Evolutionary conservation across 2,797 vertebrate species (phyloP), one percentile per base, ranked within the genome.

Genomic region (Podargus strigoides): DNA sequence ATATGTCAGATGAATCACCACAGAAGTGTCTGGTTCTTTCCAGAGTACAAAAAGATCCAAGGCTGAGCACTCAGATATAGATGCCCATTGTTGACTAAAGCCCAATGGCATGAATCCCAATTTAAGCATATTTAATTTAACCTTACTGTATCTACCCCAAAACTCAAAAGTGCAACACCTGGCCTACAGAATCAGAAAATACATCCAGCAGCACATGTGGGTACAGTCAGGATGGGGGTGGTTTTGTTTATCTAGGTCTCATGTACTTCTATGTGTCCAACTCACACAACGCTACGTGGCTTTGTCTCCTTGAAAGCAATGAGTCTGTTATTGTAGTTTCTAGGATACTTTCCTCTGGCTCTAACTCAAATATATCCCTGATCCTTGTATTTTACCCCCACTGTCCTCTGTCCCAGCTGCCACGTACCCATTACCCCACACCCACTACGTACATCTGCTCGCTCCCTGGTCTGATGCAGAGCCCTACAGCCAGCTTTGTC

Each of bases 1-100:
- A 37, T 56, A 15, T 14, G 27, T 63, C 62, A 50, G 23, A 75
- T 96, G 85, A 96, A 84, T 92, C 87, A 92, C 46, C 32, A 27
- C 42, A 53, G 24, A 63, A 77, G 34, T 83, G 37, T 46, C 49
- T 89, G 28, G 3, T 77, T 83, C 76, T 75, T 91, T 64, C 42
- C 73, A 55, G 50, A 75, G 27, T 9, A 17, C 49, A 81, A 64
- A 24, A 80, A 49, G 49, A 74, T 62, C 53, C 62, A 46, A 58
- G 73, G 64, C 64, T 80, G 56, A 70, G 42, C 44, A 16, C 12
- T 83, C n/a, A 53, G 37, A 24, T 85, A 63, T 11, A n/a, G 56
- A 34, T 67, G 63, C 10, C 34, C 24, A 32, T 41, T 59, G 44
- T 19, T 56, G 44, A 28, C 8, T 32, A 49, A 92, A 87, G 14